Evolutionary conservation across 2,113 vertebrate species (phyloP), one percentile per base, ranked within the genome.

Genomic region (Dicerorhinus sumatrensis): DNA sequence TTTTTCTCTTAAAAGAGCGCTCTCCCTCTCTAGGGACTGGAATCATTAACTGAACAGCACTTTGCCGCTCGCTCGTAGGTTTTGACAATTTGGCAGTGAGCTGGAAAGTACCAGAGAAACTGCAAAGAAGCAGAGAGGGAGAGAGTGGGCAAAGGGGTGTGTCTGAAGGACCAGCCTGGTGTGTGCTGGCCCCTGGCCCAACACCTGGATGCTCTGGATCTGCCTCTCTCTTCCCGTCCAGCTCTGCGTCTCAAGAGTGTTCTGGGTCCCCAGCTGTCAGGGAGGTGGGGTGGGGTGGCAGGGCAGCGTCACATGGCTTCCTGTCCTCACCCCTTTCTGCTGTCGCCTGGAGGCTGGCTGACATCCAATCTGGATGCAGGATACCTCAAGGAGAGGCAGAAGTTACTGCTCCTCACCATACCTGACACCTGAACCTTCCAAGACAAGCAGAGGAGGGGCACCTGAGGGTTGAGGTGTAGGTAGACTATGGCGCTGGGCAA

Each of bases 31-130:
- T 25, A 70, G 98, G 97, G 97, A 90, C 93, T 29, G 85, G 96
- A 92, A 83, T 96, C 98, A 65, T 89, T 98, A 96, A 69, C 95
- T n/a, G 27, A 96, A 67, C 95, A 97, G 98, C 96, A 75, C 98
- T 98, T 79, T 67, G 93, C 98, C 85, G 87, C 98, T 94, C 85
- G 87, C 98, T 94, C 31, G 75, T 88, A 92, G 96, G 92, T 98
- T 96, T 96, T 97, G 91, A 42, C 97, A 48, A 81, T 77, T 82
- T 90, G 97, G 98, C 97, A 95, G 96, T 1, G 89, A 97, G 96
- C 82, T 97, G 97, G 88, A 36, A 98, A 95, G 11, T 94, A 98
- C 72, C 80, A 95, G 94, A 98, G 94, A 96, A 70, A 67, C 12
- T 1, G 5, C 89, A 83, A 62, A 73, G 83, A 42, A 80, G 86